Evolutionary conservation across 2,797 vertebrate species (phyloP).

Genomic region (Gastrophryne carolinensis): DNA sequence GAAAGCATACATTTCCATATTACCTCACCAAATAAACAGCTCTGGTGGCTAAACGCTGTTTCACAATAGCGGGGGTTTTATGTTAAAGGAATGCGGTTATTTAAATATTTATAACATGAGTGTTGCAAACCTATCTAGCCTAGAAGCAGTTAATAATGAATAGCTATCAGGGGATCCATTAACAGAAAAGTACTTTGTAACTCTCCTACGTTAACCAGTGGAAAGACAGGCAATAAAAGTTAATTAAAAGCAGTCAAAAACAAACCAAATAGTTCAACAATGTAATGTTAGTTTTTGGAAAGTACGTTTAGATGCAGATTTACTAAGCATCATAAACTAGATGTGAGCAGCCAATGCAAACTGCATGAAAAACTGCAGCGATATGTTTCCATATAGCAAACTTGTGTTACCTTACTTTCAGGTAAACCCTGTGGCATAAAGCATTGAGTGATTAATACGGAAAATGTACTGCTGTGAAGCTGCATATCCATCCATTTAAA

Average conservation of each 20-base stretch:
- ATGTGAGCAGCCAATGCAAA: not conserved
- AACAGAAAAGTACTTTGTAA: slow-evolving; percentile 69
- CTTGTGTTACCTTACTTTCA: no score
- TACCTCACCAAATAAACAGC: slow-evolving; percentile 59
- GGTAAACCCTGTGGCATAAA: no score
- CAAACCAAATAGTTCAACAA: slow-evolving; percentile 72
- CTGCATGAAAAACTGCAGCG: no score
- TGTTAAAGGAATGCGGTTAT: slow-evolving; percentile 68
- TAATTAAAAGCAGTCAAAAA: slow-evolving; percentile 80
- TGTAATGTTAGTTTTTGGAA: slow-evolving; percentile 64
- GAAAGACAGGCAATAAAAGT: slow-evolving; percentile 73
- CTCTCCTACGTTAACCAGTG: slow-evolving; percentile 66
- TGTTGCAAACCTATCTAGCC: slow-evolving; percentile 67
- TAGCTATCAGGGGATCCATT: slow-evolving; percentile 72
- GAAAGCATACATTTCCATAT: slow-evolving; percentile 54
- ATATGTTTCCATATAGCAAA: no score
- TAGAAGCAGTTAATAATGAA: slow-evolving; percentile 76
- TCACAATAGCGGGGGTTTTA: slow-evolving; percentile 63
- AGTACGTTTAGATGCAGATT: not conserved
- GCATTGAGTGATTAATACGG: no score
- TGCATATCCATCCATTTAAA: no score
- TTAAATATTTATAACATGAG: slow-evolving; percentile 79
- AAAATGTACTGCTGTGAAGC: no score
- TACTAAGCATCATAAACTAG: not conserved
- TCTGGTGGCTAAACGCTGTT: slow-evolving; percentile 58